Conservation (phyloP, 1,140 invertebrate genomes). For the Teleogryllus occipitalis region DNA sequence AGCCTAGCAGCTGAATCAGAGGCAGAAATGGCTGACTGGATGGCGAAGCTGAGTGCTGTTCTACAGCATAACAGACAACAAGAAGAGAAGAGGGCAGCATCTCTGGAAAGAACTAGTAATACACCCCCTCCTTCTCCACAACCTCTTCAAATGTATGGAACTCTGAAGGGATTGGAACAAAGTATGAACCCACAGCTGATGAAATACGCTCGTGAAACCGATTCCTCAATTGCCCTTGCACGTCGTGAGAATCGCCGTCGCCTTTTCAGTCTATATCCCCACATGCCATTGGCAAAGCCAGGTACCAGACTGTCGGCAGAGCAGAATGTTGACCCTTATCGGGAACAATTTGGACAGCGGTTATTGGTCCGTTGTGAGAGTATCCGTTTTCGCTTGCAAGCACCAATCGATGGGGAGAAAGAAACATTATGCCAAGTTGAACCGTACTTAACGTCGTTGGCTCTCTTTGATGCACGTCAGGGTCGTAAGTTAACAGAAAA, state of each 20-base stretch:
- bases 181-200: constrained; percentile 84
- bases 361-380: constrained; percentile 75
- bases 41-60: constrained; percentile 61
- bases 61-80: constrained; percentile 64
- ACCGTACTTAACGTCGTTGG: constrained; percentile 80
- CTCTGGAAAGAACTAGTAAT: constrained; percentile 47
- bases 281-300: constrained; percentile 43
- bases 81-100: constrained; percentile 57
- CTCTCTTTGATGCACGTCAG: constrained; percentile 77
- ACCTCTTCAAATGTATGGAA: constrained; percentile 49
- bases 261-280: constrained; percentile 58
- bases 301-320: constrained; percentile 32
- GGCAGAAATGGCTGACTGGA: constrained; percentile 76
- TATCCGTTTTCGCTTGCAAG: constrained; percentile 72
- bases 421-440: constrained; percentile 76
- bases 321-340: constrained; percentile 52
- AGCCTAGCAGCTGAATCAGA: constrained; percentile 81
- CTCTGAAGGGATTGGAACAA: constrained; percentile 75
- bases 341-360: constrained; percentile 77
- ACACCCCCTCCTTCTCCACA: constrained; percentile 49
- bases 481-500: constrained; percentile 86
- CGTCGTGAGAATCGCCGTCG: constrained; percentile 65
- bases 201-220: constrained; percentile 83
- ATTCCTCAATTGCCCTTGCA: constrained; percentile 69
- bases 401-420: constrained; percentile 64